phyloP scores from a whole-genome alignment of 2,888 invertebrate species.

The Diadegma fenestrale region DNA sequence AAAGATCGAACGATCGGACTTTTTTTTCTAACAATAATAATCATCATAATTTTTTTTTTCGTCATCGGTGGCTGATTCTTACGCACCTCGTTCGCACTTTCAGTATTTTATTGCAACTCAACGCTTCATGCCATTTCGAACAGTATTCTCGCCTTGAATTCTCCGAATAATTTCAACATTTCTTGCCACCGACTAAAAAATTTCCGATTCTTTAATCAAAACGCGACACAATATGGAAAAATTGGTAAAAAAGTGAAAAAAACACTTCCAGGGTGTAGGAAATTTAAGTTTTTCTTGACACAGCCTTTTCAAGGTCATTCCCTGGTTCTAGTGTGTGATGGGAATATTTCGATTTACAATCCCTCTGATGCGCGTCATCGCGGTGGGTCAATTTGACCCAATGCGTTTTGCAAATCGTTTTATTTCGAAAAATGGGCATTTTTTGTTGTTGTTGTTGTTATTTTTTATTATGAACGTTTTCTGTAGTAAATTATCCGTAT shows the following conservation, averaged over 20 bases:
- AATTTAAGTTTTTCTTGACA: too few relatives aligned
- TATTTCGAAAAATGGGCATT: too few relatives aligned
- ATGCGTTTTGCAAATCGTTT: too few relatives aligned
- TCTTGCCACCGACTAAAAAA: background rate
- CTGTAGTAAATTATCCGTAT: too few relatives aligned
- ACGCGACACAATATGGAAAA: background rate
- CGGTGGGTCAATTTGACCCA: too few relatives aligned
- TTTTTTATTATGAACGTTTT: too few relatives aligned
- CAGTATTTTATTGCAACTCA: background rate
- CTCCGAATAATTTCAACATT: background rate
- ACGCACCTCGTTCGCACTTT: background rate
- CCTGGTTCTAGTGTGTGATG: too few relatives aligned
- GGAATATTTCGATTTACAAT: too few relatives aligned
- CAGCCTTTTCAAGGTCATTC: too few relatives aligned
- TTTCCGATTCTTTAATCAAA: background rate
- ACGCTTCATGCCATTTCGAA: background rate
- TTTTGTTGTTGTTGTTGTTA: too few relatives aligned
- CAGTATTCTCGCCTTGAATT: background rate
- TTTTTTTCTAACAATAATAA: background rate
- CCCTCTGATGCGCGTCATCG: too few relatives aligned
- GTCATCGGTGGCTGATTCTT: background rate
- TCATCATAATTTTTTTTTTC: background rate
- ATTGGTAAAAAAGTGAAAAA: background rate
- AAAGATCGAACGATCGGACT: background rate
- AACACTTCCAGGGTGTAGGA: too few relatives aligned